These are phyloP conservation scores for Aleadryas rufinucha DNA, from an alignment of 2,113 vertebrate genomes.

Conservation along the genomic window DNA sequence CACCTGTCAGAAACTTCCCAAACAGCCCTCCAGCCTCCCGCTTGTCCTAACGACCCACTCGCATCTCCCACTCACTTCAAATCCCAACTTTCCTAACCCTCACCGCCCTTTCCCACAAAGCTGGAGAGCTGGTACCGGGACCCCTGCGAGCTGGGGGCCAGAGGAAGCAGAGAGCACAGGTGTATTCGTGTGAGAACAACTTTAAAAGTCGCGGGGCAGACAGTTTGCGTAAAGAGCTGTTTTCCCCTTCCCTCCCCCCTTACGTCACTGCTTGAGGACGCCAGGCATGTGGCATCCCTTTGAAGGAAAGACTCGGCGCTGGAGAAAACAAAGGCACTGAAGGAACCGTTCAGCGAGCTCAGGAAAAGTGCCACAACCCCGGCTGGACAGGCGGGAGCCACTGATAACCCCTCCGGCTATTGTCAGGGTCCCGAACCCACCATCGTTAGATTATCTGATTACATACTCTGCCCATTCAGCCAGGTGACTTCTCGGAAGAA, in stretches of 20 bases:
- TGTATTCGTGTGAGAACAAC: fast-evolving
- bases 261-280: background rate
- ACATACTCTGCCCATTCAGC: background rate
- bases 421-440: background rate
- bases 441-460: background rate
- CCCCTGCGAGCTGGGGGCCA: fast-evolving
- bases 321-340: background rate
- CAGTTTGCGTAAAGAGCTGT: background rate
- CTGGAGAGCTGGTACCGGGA: too few relatives aligned
- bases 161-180: background rate
- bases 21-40: background rate
- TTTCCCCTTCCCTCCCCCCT: background rate
- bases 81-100: background rate
- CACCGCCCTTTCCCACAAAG: background rate
- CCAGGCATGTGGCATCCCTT: background rate
- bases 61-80: fast-evolving
- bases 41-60: fast-evolving
- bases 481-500: background rate
- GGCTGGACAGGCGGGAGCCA: background rate
- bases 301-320: background rate
- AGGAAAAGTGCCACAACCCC: background rate
- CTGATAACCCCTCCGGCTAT: background rate
- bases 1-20: background rate
- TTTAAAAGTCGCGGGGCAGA: background rate
- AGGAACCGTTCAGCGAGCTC: background rate